phyloP scores from a whole-genome alignment of 2,797 vertebrate genomes.

The Anguilla marmorata region DNA sequence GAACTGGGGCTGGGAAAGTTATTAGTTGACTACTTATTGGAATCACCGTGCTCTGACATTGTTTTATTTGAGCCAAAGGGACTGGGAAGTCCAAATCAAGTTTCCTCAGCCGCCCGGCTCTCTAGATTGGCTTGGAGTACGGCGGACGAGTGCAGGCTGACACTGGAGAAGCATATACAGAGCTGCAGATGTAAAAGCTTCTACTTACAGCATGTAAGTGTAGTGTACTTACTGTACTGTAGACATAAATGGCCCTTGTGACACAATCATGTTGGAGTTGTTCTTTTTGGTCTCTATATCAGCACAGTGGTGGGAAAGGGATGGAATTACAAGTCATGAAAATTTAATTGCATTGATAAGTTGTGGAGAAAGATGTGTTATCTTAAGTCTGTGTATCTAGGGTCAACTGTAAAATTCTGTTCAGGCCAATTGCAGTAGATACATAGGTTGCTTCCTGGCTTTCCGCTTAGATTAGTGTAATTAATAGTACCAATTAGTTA shows the following conservation, averaged over 20 bases:
- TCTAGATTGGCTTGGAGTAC: not conserved
- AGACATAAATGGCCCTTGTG: not conserved
- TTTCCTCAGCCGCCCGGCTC: not conserved
- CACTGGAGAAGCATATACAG: not conserved
- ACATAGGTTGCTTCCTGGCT: too few species aligned
- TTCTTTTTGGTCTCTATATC: not conserved
- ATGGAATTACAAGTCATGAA: not conserved
- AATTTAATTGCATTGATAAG: not conserved
- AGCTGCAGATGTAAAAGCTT: not conserved
- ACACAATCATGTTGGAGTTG: not conserved
- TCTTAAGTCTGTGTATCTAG: not conserved
- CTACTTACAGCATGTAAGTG: not conserved
- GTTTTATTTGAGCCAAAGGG: constrained; percentile 6
- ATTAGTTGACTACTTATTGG: constrained; percentile 15
- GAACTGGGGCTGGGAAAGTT: not conserved
- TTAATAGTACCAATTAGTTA: too few species aligned
- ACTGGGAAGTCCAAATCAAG: not conserved
- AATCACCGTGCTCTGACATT: constrained; percentile 10
- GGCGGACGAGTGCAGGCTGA: not conserved
- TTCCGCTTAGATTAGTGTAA: too few species aligned
- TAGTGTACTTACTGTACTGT: too few species aligned
- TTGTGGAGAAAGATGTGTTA: not conserved
- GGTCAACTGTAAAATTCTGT: too few species aligned
- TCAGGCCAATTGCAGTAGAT: too few species aligned
- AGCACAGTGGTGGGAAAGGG: not conserved